phyloP scores from a whole-genome alignment of 2,113 vertebrate species.

The Phrynosoma platyrhinos region DNA sequence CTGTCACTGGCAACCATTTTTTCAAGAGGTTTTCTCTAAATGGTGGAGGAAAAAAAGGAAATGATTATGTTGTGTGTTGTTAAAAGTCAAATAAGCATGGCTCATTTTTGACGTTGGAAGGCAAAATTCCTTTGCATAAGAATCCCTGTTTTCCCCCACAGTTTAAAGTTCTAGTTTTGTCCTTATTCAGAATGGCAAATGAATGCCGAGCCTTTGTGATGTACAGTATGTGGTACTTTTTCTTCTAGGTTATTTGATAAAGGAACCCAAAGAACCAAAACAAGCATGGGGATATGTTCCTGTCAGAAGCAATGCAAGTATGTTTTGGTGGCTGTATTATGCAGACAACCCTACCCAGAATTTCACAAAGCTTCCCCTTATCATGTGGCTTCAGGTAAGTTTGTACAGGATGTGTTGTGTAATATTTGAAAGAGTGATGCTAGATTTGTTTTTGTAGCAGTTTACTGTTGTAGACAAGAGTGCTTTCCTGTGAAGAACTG shows the following conservation, averaged over 20 bases:
- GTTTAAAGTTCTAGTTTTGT: background rate
- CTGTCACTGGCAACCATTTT: too few species aligned
- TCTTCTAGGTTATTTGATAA: slow-evolving; percentile 60
- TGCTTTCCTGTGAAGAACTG: too few species aligned
- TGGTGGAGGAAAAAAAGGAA: too few species aligned
- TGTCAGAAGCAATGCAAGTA: slow-evolving; percentile 88
- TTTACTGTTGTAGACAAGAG: background rate
- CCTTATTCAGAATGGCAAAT: background rate
- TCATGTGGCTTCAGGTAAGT: slow-evolving; percentile 96
- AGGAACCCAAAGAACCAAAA: slow-evolving; percentile 59
- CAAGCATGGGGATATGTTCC: slow-evolving; percentile 90
- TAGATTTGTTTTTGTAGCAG: background rate
- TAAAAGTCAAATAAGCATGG: background rate
- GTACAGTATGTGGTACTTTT: background rate
- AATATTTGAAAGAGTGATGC: too few species aligned
- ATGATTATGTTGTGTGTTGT: background rate
- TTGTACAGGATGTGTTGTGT: background rate
- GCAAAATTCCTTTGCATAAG: too few species aligned
- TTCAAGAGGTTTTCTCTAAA: background rate
- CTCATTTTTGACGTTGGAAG: background rate
- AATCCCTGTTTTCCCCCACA: too few species aligned
- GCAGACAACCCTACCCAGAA: slow-evolving; percentile 76
- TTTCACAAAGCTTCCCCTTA: slow-evolving; percentile 84
- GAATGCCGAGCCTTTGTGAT: background rate
- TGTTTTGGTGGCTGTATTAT: slow-evolving; percentile 99